Evolutionary conservation across 30 jellyfish, hydroid and myxozoan species (phyloP), one percentile per base, ranked within the genome.

Genomic region (Hydractinia echinata): DNA sequence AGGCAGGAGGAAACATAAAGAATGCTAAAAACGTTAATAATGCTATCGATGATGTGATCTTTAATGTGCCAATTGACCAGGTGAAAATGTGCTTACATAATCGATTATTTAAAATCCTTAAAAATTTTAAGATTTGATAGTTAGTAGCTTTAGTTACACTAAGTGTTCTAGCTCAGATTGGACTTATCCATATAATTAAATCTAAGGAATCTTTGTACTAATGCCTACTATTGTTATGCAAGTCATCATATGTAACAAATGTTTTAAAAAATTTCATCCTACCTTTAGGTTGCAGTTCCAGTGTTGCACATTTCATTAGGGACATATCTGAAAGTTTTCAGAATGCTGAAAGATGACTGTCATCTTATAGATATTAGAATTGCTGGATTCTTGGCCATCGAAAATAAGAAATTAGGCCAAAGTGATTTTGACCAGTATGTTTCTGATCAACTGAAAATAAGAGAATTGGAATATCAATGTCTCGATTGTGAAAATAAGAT

Each of bases 231-330:
- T 30, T 30, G 1, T 30, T 30, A 30, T 30, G 44, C 44, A 30
- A 0, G 44, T 30, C 44, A 30, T 30, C 15, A 13, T 18, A 11
- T 0, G 16, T 58, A 1, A 13, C 67, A 9, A 72, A 13, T 3
- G 77, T 79, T 61, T 51, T 86, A 55, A 79, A 80, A 14, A 66
- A 18, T 1, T 8, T 79, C 16, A 60, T 10, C 61, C 73, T 61
- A 51, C 68, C 58, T 76, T 62, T 20, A 89, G 89, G 73, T 79
- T 55, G 77, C 95, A 81, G 64, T 89, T 67, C 95, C 95, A 83
- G 61, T 85, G 84, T 79, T 70, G 55, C 96, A 89, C 77, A 73
- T 84, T 82, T 80, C 96, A 30, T 58, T 79, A 84, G 85, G 85
- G 13, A 15, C 53, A 13, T 80, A 80, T 51, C 54, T 80, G 50